phyloP scores from a whole-genome alignment of 2,888 invertebrate genomes.

The Habrosyne pyritoides region DNA sequence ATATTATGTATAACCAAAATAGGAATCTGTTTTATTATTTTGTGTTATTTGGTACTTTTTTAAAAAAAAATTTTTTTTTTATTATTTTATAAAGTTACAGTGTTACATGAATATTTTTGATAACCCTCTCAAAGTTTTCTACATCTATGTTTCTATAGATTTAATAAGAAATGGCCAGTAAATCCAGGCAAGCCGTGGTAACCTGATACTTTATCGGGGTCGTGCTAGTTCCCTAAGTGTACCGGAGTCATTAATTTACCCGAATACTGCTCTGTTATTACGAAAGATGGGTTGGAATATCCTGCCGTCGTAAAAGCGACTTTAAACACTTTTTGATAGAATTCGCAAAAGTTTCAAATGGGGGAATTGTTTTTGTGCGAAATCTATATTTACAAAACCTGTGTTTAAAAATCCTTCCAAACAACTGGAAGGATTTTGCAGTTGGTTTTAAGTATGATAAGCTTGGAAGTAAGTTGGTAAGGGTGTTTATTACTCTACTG shows the following conservation, averaged over 20 bases:
- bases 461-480: no score
- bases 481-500: no score
- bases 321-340: conserved; percentile 20
- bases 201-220: not conserved
- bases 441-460: no score
- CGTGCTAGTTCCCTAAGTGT: not conserved
- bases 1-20: no score
- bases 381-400: not conserved
- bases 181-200: not conserved
- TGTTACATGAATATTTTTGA: no score
- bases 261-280: conserved; percentile 1
- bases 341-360: conserved; percentile 18
- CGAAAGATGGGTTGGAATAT: not conserved
- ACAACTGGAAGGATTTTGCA: no score
- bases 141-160: not conserved
- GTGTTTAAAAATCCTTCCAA: no score
- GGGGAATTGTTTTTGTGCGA: not conserved
- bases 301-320: conserved; percentile 11
- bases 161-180: not conserved
- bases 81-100: no score
- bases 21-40: no score
- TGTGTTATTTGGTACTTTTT: no score
- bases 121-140: not conserved
- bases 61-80: no score
- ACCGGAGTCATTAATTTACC: not conserved